Evolutionary conservation across 2,797 vertebrate species (phyloP), one percentile per base, ranked within the genome.

Genomic region (Echeneis naucrates): DNA sequence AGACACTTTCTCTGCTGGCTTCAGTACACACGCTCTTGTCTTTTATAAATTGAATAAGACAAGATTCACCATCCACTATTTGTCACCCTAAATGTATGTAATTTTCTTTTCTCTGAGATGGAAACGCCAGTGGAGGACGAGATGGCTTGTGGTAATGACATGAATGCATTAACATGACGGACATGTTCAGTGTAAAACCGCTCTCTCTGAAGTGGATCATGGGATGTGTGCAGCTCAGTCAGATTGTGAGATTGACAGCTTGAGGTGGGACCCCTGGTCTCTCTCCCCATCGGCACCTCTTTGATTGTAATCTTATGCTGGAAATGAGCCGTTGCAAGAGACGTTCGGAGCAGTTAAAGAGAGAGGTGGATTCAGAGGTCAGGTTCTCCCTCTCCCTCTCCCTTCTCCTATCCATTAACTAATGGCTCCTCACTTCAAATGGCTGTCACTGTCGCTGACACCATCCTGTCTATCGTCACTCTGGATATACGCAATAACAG

Each of bases 371-470:
- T 70, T 75, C 80, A 27, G 65, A 78, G 68, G 87, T 88, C 85
- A 71, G 26, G 9, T 64, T 78, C 67, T 68, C 67, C 69, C 74
- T 70, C 67, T 68, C 67, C 69, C 74, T 70, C 65, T 33, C 57
- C 79, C 57, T 78, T 73, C 84, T 73, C 72, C 63, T 60, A 63
- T 59, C 81, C 86, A 85, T 91, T 89, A 90, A 89, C 82, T 85
- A 88, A 91, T 87, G 84, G 71, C 72, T 86, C 44, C 74, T 84
- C 73, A 70, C 79, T 89, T 92, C 82, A 89, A 83, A 83, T 77
- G 68, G 72, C 78, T 88, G 87, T 89, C 87, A 89, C 65, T 7
- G 84, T 63, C n/a, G n/a, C 79, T 82, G 83, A 78, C 87, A 76
- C 45, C 74, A 67, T 71, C 70, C 66, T 68, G 75, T 76, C 74